These are phyloP conservation scores for Caenorhabditis parvicauda DNA, from an alignment of 2,888 invertebrate species.

Conservation along the genomic window DNA sequence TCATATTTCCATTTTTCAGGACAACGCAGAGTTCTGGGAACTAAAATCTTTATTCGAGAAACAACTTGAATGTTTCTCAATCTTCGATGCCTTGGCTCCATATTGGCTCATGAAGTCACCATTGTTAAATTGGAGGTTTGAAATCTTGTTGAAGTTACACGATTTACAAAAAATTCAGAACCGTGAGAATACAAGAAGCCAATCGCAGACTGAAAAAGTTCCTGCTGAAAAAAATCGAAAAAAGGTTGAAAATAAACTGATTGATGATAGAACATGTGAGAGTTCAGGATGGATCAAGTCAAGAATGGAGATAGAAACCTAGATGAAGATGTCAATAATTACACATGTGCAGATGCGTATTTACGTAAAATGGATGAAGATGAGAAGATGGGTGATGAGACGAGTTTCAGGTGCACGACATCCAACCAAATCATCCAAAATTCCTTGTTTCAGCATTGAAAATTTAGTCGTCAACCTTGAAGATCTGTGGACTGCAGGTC, in stretches of 20 bases:
- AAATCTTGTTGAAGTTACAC: background rate
- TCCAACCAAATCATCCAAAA: no score
- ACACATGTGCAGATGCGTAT: slow-evolving; percentile 32
- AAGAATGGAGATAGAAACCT: slow-evolving; percentile 19
- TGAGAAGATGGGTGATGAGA: slow-evolving; percentile 13
- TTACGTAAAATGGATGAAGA: slow-evolving; percentile 28
- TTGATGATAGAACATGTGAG: no score
- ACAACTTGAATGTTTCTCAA: slow-evolving; percentile 9
- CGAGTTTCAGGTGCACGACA: slow-evolving; percentile 9
- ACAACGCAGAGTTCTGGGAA: no score
- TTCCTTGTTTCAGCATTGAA: slow-evolving; percentile 4
- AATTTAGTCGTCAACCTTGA: slow-evolving; percentile 19
- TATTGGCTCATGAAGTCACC: slow-evolving; percentile 9
- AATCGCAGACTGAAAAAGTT: background rate
- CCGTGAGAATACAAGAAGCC: background rate
- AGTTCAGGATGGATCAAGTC: slow-evolving; percentile 20
- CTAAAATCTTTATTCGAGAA: no score
- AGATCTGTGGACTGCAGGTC: slow-evolving; percentile 38
- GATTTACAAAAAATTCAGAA: no score
- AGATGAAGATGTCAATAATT: slow-evolving; percentile 25
- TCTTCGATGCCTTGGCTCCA: slow-evolving; percentile 15
- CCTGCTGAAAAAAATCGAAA: no score
- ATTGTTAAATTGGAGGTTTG: slow-evolving; percentile 11
- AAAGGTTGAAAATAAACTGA: no score
- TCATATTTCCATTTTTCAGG: no score